These are phyloP conservation scores for Neria commutata DNA, from an alignment of 2,888 invertebrate species.

Conservation along the genomic window DNA sequence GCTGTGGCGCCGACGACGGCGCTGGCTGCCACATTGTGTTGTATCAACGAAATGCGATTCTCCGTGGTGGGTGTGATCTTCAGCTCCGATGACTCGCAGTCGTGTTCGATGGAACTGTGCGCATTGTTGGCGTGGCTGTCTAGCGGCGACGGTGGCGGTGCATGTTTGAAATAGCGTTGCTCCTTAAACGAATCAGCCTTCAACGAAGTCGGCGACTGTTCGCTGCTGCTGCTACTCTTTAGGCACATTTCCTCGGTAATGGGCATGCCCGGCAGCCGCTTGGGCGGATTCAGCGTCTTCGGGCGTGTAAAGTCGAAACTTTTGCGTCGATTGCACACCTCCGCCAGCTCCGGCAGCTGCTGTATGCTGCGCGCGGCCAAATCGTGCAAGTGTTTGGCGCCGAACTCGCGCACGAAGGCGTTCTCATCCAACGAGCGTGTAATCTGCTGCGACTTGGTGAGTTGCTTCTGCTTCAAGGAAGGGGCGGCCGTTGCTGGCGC, in stretches of 20 bases:
- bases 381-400: slow-evolving; percentile 56
- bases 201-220: neutral
- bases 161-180: no score
- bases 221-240: slow-evolving; percentile 24
- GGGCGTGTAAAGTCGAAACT: slow-evolving; percentile 67
- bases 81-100: slow-evolving; percentile 38
- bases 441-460: slow-evolving; percentile 68
- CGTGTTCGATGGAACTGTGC: slow-evolving; percentile 26
- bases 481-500: neutral
- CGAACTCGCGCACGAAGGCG: slow-evolving; percentile 74
- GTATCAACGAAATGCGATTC: slow-evolving; percentile 68
- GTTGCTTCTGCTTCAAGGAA: slow-evolving; percentile 54
- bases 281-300: slow-evolving; percentile 66
- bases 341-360: slow-evolving; percentile 52
- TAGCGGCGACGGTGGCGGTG: slow-evolving; percentile 23
- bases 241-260: slow-evolving; percentile 56
- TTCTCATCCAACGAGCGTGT: slow-evolving; percentile 76
- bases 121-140: slow-evolving; percentile 30
- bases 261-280: slow-evolving; percentile 60
- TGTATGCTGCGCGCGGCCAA: slow-evolving; percentile 48
- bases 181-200: no score
- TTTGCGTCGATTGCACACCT: slow-evolving; percentile 64
- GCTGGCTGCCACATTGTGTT: slow-evolving; percentile 55
- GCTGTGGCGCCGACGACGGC: slow-evolving; percentile 19
- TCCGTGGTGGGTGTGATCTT: slow-evolving; percentile 68